phyloP scores from a whole-genome alignment of 2,113 vertebrate genomes.

The Colaptes auratus region DNA sequence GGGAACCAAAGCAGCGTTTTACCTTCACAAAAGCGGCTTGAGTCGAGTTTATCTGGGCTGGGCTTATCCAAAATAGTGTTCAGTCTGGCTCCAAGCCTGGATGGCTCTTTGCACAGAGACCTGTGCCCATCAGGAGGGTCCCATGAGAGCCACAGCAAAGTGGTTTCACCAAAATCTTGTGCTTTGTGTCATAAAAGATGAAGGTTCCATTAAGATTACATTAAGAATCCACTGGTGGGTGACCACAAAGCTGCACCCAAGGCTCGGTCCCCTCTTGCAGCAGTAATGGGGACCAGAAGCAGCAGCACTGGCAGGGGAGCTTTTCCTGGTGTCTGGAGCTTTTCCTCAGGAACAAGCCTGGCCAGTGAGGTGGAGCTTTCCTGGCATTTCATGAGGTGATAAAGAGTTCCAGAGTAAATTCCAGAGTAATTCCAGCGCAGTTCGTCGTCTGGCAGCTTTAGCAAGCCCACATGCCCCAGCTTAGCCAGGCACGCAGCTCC shows the following conservation, averaged over 20 bases:
- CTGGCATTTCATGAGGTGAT: slow-evolving; percentile 78
- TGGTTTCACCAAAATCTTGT: background rate
- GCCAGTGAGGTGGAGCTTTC: background rate
- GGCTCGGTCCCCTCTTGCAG: background rate
- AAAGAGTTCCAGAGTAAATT: slow-evolving; percentile 66
- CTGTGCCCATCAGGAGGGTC: rapidly evolving
- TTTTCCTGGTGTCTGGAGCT: background rate
- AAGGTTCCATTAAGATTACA: background rate
- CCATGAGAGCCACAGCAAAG: background rate
- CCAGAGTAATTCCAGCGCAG: slow-evolving; percentile 55
- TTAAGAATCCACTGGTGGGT: background rate
- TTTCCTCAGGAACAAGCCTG: background rate
- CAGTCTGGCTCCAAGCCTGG: rapidly evolving
- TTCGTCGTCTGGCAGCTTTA: slow-evolving; percentile 24
- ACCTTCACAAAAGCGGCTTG: background rate
- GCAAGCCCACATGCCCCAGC: slow-evolving; percentile 14
- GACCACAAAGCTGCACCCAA: background rate
- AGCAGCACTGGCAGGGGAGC: background rate
- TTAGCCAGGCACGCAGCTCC: slow-evolving; percentile 62
- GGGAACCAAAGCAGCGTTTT: background rate
- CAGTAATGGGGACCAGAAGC: background rate
- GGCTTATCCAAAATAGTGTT: background rate
- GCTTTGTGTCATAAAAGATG: no score
- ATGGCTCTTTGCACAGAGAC: rapidly evolving
- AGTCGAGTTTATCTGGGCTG: background rate